Conservation (phyloP, 2,888 invertebrate species). For the Scaptomyza polygonia region DNA sequence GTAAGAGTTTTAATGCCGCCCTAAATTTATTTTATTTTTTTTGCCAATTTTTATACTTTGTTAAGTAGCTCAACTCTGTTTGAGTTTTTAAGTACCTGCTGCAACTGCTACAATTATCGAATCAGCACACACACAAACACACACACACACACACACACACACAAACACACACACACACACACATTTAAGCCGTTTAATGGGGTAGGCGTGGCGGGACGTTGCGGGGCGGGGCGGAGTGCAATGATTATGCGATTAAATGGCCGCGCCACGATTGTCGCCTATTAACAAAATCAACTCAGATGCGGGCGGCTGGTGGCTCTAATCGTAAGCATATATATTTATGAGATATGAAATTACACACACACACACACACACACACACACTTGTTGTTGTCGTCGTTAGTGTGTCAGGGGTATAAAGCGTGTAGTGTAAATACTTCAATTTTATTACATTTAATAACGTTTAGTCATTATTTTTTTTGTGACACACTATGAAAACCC, state of each 20-base stretch:
- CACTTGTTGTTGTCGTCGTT: constrained; percentile 38
- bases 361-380: constrained; percentile 13
- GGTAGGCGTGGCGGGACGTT: background rate
- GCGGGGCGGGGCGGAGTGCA: too few relatives aligned
- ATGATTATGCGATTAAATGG: constrained; percentile 65
- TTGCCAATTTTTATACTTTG: constrained; percentile 10
- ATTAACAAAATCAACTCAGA: constrained; percentile 68
- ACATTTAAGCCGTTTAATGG: constrained; percentile 31
- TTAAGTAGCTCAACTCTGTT: constrained; percentile 22
- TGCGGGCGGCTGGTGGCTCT: constrained; percentile 61
- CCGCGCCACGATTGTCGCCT: constrained; percentile 66
- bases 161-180: constrained; percentile 2
- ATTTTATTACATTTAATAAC: constrained; percentile 74
- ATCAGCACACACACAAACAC: constrained; percentile 17
- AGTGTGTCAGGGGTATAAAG: constrained; percentile 72
- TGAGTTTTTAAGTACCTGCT: constrained; percentile 41
- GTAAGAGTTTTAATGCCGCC: background rate
- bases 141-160: constrained; percentile 37
- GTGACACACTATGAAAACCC: background rate
- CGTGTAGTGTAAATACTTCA: constrained; percentile 53
- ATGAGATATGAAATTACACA: constrained; percentile 51
- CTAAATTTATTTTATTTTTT: background rate
- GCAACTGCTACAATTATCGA: constrained; percentile 50
- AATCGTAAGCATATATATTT: constrained; percentile 76
- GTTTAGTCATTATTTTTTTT: constrained; percentile 64